These are phyloP conservation scores for Poeciliopsis infans DNA, from an alignment of 2,797 vertebrate species.

Conservation along the genomic window DNA sequence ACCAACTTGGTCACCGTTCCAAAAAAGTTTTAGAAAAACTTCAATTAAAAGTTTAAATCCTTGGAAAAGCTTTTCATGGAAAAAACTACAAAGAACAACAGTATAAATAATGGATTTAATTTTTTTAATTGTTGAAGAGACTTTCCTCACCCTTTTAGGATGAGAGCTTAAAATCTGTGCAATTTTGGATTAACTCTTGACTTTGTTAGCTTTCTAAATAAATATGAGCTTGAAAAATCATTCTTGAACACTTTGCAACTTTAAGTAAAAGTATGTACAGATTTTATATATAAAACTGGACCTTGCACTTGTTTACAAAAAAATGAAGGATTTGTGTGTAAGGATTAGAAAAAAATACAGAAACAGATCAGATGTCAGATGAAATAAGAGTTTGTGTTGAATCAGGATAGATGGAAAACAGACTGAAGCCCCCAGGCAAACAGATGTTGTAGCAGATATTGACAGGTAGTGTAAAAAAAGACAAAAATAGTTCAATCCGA, in stretches of 20 bases:
- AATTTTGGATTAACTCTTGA: background rate
- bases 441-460: constrained; percentile 40
- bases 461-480: constrained; percentile 41
- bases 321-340: background rate
- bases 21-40: constrained; percentile 48
- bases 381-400: constrained; percentile 24
- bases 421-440: constrained; percentile 29
- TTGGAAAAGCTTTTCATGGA: constrained; percentile 11
- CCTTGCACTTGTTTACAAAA: background rate
- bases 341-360: constrained; percentile 1
- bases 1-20: constrained; percentile 67
- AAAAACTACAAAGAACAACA: background rate
- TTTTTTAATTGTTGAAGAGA: constrained; percentile 7
- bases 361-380: constrained; percentile 7
- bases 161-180: background rate
- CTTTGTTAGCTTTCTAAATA: background rate
- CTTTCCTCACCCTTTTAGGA: too few species aligned
- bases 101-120: constrained; percentile 32
- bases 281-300: constrained; percentile 8
- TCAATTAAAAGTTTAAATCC: constrained; percentile 55
- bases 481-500: constrained; percentile 56
- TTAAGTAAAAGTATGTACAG: background rate
- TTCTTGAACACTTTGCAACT: background rate
- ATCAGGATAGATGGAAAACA: constrained; percentile 35
- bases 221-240: background rate